These are phyloP conservation scores for Diaphora mendica DNA, from an alignment of 2,888 invertebrate genomes.

Conservation along the genomic window DNA sequence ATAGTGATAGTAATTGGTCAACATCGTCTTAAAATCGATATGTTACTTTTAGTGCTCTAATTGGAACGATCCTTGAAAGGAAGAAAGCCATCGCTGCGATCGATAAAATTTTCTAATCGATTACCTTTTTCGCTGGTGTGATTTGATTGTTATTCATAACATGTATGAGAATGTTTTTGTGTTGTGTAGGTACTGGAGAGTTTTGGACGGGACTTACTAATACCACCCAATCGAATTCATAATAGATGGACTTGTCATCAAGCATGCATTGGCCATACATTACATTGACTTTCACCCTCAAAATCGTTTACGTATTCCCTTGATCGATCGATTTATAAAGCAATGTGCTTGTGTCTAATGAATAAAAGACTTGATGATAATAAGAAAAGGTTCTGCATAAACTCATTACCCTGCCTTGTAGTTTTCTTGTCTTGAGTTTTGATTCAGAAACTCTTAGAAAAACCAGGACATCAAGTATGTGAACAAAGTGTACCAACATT, in stretches of 20 bases:
- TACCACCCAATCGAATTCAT: constrained; percentile 52
- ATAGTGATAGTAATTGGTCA: neutral
- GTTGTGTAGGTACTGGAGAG: constrained; percentile 45
- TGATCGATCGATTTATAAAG: constrained; percentile 2
- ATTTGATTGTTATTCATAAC: constrained; percentile 57
- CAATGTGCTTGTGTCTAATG: constrained; percentile 2
- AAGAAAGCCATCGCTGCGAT: constrained; percentile 8
- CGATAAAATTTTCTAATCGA: constrained; percentile 51
- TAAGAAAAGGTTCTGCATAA: neutral
- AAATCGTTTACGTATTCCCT: constrained; percentile 21
- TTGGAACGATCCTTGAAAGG: neutral
- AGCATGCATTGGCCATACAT: constrained; percentile 41
- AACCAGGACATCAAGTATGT: too few species aligned
- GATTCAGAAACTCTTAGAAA: too few species aligned
- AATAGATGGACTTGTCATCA: constrained; percentile 56
- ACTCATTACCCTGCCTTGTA: neutral
- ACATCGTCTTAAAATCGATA: neutral
- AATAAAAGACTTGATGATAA: neutral
- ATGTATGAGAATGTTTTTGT: constrained; percentile 44
- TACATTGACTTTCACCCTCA: constrained; percentile 41
- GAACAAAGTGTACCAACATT: too few species aligned
- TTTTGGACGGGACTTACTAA: constrained; percentile 13
- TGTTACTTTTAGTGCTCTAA: neutral
- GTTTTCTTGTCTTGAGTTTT: neutral
- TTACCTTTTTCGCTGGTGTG: constrained; percentile 51